Conservation (phyloP, 2,888 invertebrate species). For the Elegia similella region DNA sequence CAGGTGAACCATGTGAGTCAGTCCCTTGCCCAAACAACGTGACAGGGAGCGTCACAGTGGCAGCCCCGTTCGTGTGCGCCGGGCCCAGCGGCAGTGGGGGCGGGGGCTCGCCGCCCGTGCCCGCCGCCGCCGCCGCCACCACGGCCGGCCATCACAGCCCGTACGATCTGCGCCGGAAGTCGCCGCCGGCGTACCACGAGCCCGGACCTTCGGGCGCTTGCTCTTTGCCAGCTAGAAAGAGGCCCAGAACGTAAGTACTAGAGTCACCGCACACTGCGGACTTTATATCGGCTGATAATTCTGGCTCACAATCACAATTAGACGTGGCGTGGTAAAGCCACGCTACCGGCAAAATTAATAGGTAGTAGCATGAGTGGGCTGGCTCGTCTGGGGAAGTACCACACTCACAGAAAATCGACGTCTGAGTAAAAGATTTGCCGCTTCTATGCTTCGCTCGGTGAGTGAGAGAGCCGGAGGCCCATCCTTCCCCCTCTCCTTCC, state of each 20-base stretch:
- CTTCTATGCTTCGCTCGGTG: too few species aligned
- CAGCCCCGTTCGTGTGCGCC: slow-evolving; percentile 71
- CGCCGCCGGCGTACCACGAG: slow-evolving; percentile 87
- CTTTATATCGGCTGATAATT: too few species aligned
- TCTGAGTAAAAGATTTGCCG: too few species aligned
- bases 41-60: slow-evolving; percentile 71
- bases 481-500: too few species aligned
- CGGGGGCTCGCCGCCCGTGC: slow-evolving; percentile 75
- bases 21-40: slow-evolving; percentile 87
- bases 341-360: too few species aligned
- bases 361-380: too few species aligned
- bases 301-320: too few species aligned
- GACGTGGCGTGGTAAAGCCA: too few species aligned
- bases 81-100: slow-evolving; percentile 80
- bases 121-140: slow-evolving; percentile 84
- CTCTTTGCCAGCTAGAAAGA: slow-evolving; percentile 92
- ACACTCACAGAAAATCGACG: too few species aligned
- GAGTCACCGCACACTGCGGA: too few species aligned
- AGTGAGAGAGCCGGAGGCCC: too few species aligned
- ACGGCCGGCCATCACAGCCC: slow-evolving; percentile 91
- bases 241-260: slow-evolving; percentile 86
- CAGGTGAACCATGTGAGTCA: slow-evolving; percentile 91
- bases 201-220: slow-evolving; percentile 84
- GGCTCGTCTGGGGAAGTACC: too few species aligned
- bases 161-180: slow-evolving; percentile 94